Base-by-base conservation (phyloP, 1,140 invertebrate species). In the Trichoplusia ni region DNA sequence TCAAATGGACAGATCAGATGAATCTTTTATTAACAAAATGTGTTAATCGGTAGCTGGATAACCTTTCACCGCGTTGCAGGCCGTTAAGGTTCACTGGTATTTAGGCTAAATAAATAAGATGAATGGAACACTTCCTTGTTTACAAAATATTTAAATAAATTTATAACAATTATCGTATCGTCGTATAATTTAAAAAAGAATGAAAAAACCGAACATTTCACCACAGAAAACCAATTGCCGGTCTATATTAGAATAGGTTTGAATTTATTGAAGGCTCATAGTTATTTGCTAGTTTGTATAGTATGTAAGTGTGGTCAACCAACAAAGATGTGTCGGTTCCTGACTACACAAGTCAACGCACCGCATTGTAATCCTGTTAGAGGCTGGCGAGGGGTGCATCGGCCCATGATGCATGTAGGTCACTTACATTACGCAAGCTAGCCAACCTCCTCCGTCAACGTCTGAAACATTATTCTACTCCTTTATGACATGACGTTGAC, bases 391-490 rank as follows among this genome's bases (percentile, higher is more conserved):
- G 67, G 77, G 72, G 80, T 86, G 81, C 84, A 87, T 82, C 79
- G 76, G 69, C 76, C 75, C 67, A 63, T 61, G 60, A 49, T 69
- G 71, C 73, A 84, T 86, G 77, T 86, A 84, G 82, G 84, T 84
- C 84, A 83, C 74, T 81, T 79, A 68, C 56, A 40, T 69, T 71
- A 75, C 66, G 68, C 72, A 77, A 77, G 62, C 69, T 79, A 77
- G 75, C 67, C 69, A 70, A 80, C 77, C 71, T 82, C 71, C 68
- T 40, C 40, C 77, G 72, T 67, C 19, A 2, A 37, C 47, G n/a
- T n/a, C 54, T 64, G 46, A 64, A 35, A 65, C 58, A 61, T 61
- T 65, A 64, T 51, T 8, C 35, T 51, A 35, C 16, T 19, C 29
- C n/a, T 31, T 35, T 51, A 51, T 51, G 13, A n/a, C n/a, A n/a